Conservation (phyloP, 2,113 vertebrate species). For the Tricholaema leucomelas region DNA sequence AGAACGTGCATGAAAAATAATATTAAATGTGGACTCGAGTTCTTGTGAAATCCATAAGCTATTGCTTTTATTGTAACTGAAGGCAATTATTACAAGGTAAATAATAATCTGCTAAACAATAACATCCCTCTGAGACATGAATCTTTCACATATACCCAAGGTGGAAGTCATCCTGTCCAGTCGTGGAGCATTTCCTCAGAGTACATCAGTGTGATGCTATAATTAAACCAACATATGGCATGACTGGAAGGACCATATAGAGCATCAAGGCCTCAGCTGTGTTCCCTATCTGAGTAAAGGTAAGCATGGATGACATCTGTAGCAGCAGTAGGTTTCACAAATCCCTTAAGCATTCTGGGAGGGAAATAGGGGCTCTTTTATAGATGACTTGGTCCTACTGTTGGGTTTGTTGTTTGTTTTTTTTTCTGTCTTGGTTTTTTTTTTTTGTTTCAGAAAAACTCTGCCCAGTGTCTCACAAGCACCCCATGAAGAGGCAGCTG, state of each 20-base stretch:
- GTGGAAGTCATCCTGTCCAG: neutral
- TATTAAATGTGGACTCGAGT: neutral
- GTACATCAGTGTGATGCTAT: rapidly evolving
- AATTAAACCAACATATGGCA: neutral
- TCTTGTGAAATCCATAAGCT: neutral
- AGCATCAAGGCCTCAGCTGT: neutral
- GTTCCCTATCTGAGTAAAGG: neutral
- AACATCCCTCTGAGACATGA: neutral
- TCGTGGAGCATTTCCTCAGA: neutral
- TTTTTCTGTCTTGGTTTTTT: neutral
- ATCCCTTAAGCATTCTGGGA: neutral
- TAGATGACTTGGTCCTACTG: neutral
- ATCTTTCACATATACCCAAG: neutral
- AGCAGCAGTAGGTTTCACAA: neutral
- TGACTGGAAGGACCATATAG: neutral
- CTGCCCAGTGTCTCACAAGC: neutral
- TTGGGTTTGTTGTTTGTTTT: rapidly evolving
- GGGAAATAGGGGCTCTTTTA: neutral
- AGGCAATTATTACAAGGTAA: neutral
- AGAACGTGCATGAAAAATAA: neutral
- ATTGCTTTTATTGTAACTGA: neutral
- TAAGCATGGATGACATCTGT: neutral
- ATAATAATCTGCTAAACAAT: neutral
- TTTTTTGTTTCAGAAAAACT: neutral
- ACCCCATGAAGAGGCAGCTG: neutral